These are phyloP conservation scores for Austrofundulus limnaeus DNA, from an alignment of 2,113 vertebrate genomes.

Conservation along the genomic window DNA sequence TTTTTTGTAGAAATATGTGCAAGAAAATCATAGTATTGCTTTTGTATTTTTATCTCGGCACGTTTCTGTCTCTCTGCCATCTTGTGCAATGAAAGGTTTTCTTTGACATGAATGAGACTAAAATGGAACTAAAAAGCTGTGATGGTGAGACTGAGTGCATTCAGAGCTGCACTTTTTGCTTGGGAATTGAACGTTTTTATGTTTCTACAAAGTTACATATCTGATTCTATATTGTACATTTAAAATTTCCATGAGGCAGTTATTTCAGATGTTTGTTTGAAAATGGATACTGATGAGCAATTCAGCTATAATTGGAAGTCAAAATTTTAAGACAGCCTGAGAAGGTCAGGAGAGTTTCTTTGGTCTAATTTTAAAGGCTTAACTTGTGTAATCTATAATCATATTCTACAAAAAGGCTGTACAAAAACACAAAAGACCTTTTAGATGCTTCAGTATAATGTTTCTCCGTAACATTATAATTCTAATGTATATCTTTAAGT, in stretches of 20 bases:
- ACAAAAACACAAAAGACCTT: neutral
- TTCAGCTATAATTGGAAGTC: neutral
- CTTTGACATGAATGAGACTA: too few relatives aligned
- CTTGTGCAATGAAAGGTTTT: neutral
- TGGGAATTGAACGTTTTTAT: neutral
- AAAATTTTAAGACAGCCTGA: neutral
- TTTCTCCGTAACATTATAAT: slow-evolving; percentile 17
- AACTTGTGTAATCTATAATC: neutral
- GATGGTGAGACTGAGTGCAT: neutral
- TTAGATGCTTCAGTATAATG: neutral
- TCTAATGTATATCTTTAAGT: slow-evolving; percentile 17
- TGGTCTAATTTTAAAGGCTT: neutral
- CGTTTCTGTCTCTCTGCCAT: too few relatives aligned
- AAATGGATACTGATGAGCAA: slow-evolving; percentile 4
- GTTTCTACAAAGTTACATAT: neutral
- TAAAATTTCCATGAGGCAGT: neutral
- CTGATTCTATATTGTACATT: neutral
- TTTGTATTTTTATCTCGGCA: neutral
- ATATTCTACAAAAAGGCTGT: neutral
- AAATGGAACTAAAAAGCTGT: neutral
- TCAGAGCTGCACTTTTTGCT: neutral
- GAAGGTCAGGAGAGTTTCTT: slow-evolving; percentile 10
- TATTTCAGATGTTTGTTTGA: neutral
- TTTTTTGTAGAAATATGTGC: too few relatives aligned
- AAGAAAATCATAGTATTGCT: too few relatives aligned